These are phyloP conservation scores for Rostratula benghalensis DNA, from an alignment of 2,113 vertebrate genomes.

Conservation along the genomic window DNA sequence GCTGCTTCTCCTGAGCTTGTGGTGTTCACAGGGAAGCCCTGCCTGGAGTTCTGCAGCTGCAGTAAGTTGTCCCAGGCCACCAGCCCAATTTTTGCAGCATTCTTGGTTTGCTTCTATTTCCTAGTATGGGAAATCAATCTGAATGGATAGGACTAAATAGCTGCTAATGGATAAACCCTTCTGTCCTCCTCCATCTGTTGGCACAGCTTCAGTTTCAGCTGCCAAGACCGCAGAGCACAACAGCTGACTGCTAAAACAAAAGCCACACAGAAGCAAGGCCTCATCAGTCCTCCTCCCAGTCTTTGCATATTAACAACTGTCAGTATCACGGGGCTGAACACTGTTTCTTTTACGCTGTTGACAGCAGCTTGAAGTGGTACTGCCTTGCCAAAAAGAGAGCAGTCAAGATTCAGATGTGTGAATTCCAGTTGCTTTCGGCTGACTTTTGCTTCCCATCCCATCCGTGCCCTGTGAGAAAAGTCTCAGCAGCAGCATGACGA, in stretches of 20 bases:
- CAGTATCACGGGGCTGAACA: neutral
- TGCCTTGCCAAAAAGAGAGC: neutral
- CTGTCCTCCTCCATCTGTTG: neutral
- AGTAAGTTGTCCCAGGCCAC: neutral
- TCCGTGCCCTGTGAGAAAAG: neutral
- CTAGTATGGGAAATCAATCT: neutral
- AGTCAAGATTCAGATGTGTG: neutral
- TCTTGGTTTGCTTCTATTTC: neutral
- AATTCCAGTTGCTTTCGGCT: neutral
- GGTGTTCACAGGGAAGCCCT: neutral
- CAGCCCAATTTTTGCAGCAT: neutral
- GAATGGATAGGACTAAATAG: neutral
- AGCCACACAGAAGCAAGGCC: neutral
- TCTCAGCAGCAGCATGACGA: neutral
- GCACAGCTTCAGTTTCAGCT: conserved; percentile 18
- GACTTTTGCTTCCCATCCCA: neutral
- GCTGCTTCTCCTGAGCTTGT: neutral
- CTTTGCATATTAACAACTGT: neutral
- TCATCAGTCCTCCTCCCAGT: neutral
- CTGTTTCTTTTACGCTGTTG: conserved; percentile 14
- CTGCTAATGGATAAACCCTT: neutral
- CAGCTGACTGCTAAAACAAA: conserved; percentile 40
- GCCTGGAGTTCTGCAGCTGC: neutral
- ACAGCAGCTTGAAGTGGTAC: neutral
- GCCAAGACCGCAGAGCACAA: conserved; percentile 2